phyloP scores from a whole-genome alignment of 2,113 vertebrate genomes.

The Megaceryle maxima region DNA sequence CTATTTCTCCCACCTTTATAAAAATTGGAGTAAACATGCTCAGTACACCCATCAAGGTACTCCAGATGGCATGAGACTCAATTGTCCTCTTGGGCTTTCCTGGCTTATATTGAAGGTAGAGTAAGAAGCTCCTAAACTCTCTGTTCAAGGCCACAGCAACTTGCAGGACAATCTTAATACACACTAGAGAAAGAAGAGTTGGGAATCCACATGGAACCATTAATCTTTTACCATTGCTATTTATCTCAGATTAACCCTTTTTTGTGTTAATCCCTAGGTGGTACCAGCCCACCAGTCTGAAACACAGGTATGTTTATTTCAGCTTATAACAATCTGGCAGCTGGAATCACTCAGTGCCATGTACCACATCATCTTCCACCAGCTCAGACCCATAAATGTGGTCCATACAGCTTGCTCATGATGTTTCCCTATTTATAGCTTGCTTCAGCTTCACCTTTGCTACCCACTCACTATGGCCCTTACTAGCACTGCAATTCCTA shows the following conservation, averaged over 20 bases:
- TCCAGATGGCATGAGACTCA: background rate
- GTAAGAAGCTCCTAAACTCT: background rate
- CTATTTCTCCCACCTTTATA: background rate
- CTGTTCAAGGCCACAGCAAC: background rate
- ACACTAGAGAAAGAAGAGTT: background rate
- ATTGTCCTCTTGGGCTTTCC: background rate
- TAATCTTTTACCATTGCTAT: background rate
- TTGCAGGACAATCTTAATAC: background rate
- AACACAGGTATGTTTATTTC: background rate
- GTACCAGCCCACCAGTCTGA: background rate
- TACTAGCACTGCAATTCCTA: background rate
- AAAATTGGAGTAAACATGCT: background rate
- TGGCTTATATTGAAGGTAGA: background rate
- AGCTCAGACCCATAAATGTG: background rate
- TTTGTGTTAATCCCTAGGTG: background rate
- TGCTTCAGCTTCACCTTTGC: background rate
- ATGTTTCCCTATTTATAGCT: background rate
- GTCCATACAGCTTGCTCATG: background rate
- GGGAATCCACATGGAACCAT: background rate
- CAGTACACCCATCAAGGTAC: background rate
- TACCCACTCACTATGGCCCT: background rate
- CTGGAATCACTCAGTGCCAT: background rate
- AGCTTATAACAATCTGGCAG: background rate
- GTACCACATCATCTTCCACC: background rate
- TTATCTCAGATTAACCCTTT: background rate